phyloP scores from a whole-genome alignment of 2,888 invertebrate genomes.

The Cataglyphis cursor region DNA sequence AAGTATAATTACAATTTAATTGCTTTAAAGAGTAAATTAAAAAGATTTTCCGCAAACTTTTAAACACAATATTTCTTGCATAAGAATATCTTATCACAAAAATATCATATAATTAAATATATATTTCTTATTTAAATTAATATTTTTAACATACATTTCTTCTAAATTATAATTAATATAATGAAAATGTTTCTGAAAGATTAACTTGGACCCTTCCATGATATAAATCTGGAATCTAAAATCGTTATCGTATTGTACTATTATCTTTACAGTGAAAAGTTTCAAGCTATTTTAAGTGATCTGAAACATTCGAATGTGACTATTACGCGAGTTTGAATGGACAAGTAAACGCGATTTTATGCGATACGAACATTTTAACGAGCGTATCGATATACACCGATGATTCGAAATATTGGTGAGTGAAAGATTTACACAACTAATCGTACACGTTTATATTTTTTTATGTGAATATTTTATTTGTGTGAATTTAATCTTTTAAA shows the following conservation, averaged over 20 bases:
- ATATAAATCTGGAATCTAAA: not conserved
- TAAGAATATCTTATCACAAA: not conserved
- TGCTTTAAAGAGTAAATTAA: not conserved
- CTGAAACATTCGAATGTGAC: not conserved
- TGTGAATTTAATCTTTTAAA: not conserved
- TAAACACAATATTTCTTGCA: not conserved
- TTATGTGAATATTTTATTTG: not conserved
- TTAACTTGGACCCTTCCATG: not conserved
- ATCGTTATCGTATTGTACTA: not conserved
- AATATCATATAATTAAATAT: not conserved
- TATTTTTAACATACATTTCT: not conserved
- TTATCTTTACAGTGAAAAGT: not conserved
- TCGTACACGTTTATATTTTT: not conserved
- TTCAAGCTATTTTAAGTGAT: not conserved
- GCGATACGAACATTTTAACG: slow-evolving; percentile 17
- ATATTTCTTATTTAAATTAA: not conserved
- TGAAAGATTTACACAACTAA: not conserved
- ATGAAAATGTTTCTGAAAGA: not conserved
- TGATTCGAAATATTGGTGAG: not conserved
- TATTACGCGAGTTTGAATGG: not conserved
- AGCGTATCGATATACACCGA: not conserved
- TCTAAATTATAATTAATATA: not conserved
- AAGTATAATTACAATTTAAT: slow-evolving; percentile 7
- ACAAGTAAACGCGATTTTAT: slow-evolving; percentile 25
- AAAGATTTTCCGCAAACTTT: not conserved